phyloP scores from a whole-genome alignment of 2,113 vertebrate species.

The Eudyptes chrysolophus region DNA sequence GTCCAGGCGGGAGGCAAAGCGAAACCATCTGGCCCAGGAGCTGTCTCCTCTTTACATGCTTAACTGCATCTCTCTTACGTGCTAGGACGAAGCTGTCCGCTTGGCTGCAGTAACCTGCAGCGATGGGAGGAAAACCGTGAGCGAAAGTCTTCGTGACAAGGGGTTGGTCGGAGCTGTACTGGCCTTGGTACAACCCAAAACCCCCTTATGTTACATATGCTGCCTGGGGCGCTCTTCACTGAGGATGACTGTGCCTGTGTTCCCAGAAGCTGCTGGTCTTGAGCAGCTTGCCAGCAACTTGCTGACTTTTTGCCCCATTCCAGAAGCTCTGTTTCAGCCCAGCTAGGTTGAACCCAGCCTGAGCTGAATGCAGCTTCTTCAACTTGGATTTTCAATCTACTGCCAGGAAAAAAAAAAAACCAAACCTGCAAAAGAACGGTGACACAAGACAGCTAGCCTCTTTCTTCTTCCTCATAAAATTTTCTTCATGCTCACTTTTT shows the following conservation, averaged over 20 bases:
- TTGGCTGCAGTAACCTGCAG: neutral
- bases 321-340: neutral
- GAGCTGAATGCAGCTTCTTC: neutral
- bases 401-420: neutral
- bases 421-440: neutral
- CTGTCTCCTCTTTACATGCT: rapidly evolving
- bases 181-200: neutral
- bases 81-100: neutral
- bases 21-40: neutral
- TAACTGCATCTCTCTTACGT: neutral
- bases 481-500: neutral
- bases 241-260: neutral
- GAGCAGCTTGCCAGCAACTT: neutral
- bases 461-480: neutral
- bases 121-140: neutral
- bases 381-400: neutral
- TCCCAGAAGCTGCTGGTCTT: neutral
- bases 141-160: neutral
- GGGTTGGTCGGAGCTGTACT: neutral
- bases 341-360: neutral
- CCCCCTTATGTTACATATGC: neutral
- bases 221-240: neutral
- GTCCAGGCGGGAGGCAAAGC: neutral
- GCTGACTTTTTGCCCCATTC: neutral
- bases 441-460: neutral